Evolutionary conservation across 2,113 vertebrate genomes (phyloP).

Genomic region (Muscicapa adusta): DNA sequence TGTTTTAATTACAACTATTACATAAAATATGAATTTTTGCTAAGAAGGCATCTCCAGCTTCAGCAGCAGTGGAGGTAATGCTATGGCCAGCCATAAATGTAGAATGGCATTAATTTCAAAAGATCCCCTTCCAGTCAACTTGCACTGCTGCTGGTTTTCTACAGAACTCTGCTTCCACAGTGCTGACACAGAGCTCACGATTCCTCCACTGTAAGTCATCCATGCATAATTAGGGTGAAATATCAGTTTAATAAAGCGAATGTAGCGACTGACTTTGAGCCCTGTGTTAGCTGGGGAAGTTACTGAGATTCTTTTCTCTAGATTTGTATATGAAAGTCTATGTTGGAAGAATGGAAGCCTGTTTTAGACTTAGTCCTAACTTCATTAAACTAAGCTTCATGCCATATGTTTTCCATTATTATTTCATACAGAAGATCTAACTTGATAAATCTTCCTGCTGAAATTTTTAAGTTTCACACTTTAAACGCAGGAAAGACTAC

Average conservation of each 20-base stretch:
- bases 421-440: background rate
- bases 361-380: background rate
- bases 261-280: background rate
- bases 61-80: background rate
- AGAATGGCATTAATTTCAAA: background rate
- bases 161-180: background rate
- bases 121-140: background rate
- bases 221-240: slow-evolving; percentile 1
- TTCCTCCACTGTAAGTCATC: background rate
- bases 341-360: background rate
- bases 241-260: slow-evolving; percentile 25
- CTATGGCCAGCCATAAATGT: background rate
- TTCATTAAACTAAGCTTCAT: background rate
- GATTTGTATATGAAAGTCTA: background rate
- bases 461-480: background rate
- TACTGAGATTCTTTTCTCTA: background rate
- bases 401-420: background rate
- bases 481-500: background rate
- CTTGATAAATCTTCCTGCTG: background rate
- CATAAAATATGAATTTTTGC: background rate
- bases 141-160: background rate
- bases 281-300: background rate
- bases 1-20: background rate
- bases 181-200: background rate
- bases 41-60: background rate